Conservation (phyloP, 1,140 invertebrate species). For the Cydia splendana region DNA sequence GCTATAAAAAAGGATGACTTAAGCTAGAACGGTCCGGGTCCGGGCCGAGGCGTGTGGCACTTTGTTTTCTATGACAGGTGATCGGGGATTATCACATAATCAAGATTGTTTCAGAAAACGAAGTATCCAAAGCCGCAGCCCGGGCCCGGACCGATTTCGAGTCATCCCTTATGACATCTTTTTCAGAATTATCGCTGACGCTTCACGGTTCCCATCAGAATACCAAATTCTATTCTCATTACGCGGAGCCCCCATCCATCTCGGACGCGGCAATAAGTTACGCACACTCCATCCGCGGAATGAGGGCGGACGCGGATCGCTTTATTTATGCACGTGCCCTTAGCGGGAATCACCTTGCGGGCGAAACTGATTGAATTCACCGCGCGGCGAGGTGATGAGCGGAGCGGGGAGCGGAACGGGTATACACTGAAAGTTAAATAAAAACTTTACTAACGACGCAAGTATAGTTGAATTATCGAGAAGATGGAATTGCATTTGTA, state of each 20-base stretch:
- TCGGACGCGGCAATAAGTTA: conserved; percentile 52
- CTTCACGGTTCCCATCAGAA: not conserved
- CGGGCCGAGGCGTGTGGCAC: too few relatives aligned
- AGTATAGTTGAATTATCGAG: too few relatives aligned
- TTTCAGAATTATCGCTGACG: not conserved
- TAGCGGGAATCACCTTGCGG: conserved; percentile 56
- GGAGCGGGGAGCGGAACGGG: conserved; percentile 35
- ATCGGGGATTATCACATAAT: too few relatives aligned
- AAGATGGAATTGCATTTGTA: too few relatives aligned
- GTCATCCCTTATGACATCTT: not conserved
- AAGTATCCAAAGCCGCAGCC: too few relatives aligned
- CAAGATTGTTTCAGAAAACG: too few relatives aligned
- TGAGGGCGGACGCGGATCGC: conserved; percentile 53
- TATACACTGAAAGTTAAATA: too few relatives aligned
- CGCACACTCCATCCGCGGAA: conserved; percentile 36
- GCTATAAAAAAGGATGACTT: too few relatives aligned
- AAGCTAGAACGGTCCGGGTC: too few relatives aligned
- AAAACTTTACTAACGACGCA: too few relatives aligned
- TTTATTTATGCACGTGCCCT: conserved; percentile 71
- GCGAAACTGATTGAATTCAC: conserved; percentile 69
- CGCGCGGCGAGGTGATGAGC: conserved; percentile 38
- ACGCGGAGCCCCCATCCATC: conserved; percentile 43
- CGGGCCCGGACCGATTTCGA: too few relatives aligned
- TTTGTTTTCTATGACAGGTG: too few relatives aligned
- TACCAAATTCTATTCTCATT: not conserved